A percentile compares a stretch with the other conserved stretches of the same genome.
phyloP scores from a whole-genome alignment of 64 coral and sea anemone genomes.

The Orbicella faveolata region DNA sequence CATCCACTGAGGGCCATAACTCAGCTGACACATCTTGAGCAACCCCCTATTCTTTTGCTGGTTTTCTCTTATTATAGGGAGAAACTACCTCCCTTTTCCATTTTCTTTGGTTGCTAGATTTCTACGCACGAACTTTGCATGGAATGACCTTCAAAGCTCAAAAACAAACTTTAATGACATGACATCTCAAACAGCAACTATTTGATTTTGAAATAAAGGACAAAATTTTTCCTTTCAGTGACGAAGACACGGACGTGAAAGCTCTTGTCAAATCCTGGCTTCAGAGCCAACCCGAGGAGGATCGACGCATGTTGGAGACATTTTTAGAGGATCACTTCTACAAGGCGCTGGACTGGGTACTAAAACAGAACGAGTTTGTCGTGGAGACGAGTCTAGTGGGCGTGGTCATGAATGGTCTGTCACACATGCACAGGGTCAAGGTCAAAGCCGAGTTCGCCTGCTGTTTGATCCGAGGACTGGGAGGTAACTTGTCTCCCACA shows the following conservation, averaged over 20 bases:
- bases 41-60: no score
- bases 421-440: constrained; percentile 88
- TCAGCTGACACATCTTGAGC: no score
- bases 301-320: constrained; percentile 69
- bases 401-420: constrained; percentile 94
- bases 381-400: constrained; percentile 92
- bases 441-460: constrained; percentile 96
- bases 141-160: no score
- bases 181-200: no score
- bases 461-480: constrained; percentile 87
- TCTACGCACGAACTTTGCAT: no score
- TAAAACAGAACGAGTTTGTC: constrained; percentile 95
- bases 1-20: no score
- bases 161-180: no score
- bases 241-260: constrained; percentile 97
- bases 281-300: constrained; percentile 82
- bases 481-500: constrained; percentile 71
- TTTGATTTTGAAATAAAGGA: no score
- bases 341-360: constrained; percentile 97
- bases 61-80: no score
- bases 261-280: constrained; percentile 93
- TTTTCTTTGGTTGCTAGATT: no score
- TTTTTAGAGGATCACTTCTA: constrained; percentile 97
- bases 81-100: no score
- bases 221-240: constrained; percentile 30